phyloP scores from a whole-genome alignment of 2,888 invertebrate genomes.

The Hyles lineata region DNA sequence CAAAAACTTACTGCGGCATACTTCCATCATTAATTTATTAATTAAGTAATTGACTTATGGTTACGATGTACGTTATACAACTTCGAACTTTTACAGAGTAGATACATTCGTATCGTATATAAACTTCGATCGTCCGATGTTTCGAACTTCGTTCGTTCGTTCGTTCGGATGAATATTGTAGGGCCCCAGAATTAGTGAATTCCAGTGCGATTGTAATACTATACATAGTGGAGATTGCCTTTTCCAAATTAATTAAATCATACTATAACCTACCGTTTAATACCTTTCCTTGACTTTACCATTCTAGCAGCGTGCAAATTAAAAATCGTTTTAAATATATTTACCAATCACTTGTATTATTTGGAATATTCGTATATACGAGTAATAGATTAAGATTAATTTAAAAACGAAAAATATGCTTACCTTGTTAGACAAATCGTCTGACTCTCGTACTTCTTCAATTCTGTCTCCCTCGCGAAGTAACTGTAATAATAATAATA shows the following conservation, averaged over 20 bases:
- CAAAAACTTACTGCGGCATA: neutral
- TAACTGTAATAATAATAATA: constrained; percentile 48
- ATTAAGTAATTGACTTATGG: no score
- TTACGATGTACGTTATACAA: no score
- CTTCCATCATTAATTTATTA: no score
- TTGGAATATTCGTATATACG: neutral
- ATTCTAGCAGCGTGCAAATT: constrained; percentile 22
- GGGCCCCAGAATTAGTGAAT: no score
- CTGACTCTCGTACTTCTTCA: constrained; percentile 52
- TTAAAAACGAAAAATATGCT: constrained; percentile 14
- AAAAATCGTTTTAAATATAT: neutral
- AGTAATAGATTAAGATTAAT: neutral
- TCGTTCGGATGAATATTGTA: no score
- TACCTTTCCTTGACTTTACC: constrained; percentile 17
- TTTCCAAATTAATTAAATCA: neutral
- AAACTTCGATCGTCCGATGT: no score
- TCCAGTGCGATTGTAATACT: no score
- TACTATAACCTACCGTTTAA: constrained; percentile 10
- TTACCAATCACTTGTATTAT: neutral
- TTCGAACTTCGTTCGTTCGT: no score
- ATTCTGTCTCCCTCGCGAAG: constrained; percentile 62
- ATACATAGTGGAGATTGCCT: neutral
- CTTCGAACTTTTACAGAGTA: no score
- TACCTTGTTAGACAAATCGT: constrained; percentile 57
- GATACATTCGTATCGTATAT: no score